phyloP scores from a whole-genome alignment of 2,888 invertebrate genomes.

The Agrotis segetum region DNA sequence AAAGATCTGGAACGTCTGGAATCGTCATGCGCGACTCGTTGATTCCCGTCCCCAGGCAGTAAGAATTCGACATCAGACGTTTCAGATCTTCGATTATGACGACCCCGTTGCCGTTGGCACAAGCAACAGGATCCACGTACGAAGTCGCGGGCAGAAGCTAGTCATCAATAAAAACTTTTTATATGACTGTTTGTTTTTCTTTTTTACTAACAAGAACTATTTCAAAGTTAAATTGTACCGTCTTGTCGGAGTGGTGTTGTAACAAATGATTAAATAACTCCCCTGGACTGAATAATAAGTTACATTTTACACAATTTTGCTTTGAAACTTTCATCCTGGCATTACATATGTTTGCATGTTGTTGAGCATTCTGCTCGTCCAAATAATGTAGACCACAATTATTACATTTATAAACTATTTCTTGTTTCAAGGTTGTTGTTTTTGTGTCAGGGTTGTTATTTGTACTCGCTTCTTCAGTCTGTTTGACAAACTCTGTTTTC shows the following conservation, averaged over 20 bases:
- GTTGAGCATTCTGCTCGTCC: slow-evolving; percentile 67
- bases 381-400: slow-evolving; percentile 80
- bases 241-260: slow-evolving; percentile 79
- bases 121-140: too few relatives aligned
- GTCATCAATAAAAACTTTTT: too few relatives aligned
- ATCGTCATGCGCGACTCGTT: too few relatives aligned
- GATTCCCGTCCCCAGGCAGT: too few relatives aligned
- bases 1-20: too few relatives aligned
- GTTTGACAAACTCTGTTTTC: background rate
- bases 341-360: slow-evolving; percentile 72
- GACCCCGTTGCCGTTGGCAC: too few relatives aligned
- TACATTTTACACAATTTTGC: slow-evolving; percentile 81
- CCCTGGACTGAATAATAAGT: slow-evolving; percentile 76
- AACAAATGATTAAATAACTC: slow-evolving; percentile 80
- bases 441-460: slow-evolving; percentile 40
- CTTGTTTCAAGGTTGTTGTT: too few relatives aligned
- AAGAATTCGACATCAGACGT: too few relatives aligned
- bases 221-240: slow-evolving; percentile 69
- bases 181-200: slow-evolving; percentile 4
- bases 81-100: too few relatives aligned
- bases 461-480: slow-evolving; percentile 11
- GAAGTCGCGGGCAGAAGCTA: too few relatives aligned
- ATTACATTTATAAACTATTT: slow-evolving; percentile 76
- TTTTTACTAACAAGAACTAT: slow-evolving; percentile 66
- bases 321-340: slow-evolving; percentile 69